Conservation (phyloP, 2,888 invertebrate species). For the Nesidiocoris tenuis region DNA sequence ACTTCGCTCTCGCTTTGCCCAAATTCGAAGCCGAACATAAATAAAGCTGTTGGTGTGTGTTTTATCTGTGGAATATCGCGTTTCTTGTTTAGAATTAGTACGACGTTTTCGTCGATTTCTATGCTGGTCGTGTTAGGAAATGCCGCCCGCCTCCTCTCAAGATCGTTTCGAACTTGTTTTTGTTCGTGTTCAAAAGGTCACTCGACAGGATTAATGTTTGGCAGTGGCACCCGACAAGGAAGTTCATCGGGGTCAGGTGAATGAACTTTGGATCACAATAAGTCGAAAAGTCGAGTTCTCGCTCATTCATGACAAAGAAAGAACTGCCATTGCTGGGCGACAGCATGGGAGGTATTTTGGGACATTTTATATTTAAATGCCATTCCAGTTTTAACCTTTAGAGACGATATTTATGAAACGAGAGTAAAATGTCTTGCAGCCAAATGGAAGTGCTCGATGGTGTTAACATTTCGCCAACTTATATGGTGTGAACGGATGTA, state of each 20-base stretch:
- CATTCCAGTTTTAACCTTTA: no score
- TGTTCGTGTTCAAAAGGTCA: not conserved
- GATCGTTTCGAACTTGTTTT: not conserved
- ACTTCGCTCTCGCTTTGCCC: no score
- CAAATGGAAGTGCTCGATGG: no score
- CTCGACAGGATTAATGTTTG: not conserved
- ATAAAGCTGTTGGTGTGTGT: no score
- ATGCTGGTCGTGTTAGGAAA: not conserved
- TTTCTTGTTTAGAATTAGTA: not conserved
- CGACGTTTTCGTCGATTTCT: not conserved
- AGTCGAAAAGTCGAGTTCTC: not conserved
- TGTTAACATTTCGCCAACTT: no score
- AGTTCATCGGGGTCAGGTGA: not conserved
- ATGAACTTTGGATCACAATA: not conserved
- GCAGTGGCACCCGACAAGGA: not conserved
- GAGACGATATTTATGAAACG: no score
- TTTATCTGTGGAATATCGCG: no score
- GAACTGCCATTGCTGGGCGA: not conserved
- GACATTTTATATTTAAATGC: no score
- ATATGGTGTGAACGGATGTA: no score
- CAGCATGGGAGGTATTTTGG: not conserved
- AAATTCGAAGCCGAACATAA: no score
- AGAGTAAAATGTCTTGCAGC: no score
- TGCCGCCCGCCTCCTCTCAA: not conserved
- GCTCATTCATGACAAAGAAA: not conserved